These are phyloP conservation scores for Drosophila macrothrix DNA, from an alignment of 2,888 invertebrate genomes.

Conservation along the genomic window DNA sequence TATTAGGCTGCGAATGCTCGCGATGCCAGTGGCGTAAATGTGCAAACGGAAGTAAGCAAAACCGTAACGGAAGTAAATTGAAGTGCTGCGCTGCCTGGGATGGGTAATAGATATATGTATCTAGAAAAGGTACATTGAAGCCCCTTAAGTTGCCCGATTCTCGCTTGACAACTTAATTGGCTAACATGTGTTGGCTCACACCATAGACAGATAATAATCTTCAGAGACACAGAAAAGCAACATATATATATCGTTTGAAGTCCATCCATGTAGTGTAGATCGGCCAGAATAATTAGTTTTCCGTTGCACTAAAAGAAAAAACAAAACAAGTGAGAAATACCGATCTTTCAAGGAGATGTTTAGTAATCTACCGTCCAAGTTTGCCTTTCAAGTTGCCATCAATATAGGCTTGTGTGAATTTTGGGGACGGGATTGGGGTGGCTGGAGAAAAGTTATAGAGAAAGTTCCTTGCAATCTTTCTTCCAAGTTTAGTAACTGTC, in stretches of 20 bases:
- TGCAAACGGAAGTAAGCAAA: slow-evolving; percentile 53
- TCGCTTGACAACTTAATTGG: slow-evolving; percentile 41
- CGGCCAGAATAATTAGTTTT: background rate
- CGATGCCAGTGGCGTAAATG: slow-evolving; percentile 58
- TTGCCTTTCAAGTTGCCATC: background rate
- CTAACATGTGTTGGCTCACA: background rate
- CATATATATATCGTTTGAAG: background rate
- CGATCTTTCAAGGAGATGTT: background rate
- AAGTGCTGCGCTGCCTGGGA: slow-evolving; percentile 34
- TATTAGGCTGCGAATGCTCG: slow-evolving; percentile 47
- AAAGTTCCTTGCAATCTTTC: background rate
- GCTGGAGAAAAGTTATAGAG: no score
- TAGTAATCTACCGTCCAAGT: background rate
- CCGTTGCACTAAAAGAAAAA: background rate
- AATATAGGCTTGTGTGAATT: background rate
- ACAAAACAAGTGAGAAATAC: background rate
- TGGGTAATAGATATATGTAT: slow-evolving; percentile 43
- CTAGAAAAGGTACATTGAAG: slow-evolving; percentile 5
- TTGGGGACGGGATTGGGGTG: no score
- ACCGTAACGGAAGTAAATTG: slow-evolving; percentile 59
- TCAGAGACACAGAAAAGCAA: background rate
- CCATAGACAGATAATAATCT: background rate
- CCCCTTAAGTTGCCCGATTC: background rate
- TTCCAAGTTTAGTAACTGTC: no score
- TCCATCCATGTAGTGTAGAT: background rate